Percentiles rank a stretch among this genome's conserved stretches.
These are phyloP conservation scores for Ladona fulva DNA, from an alignment of 1,140 invertebrate genomes.

Conservation along the genomic window DNA sequence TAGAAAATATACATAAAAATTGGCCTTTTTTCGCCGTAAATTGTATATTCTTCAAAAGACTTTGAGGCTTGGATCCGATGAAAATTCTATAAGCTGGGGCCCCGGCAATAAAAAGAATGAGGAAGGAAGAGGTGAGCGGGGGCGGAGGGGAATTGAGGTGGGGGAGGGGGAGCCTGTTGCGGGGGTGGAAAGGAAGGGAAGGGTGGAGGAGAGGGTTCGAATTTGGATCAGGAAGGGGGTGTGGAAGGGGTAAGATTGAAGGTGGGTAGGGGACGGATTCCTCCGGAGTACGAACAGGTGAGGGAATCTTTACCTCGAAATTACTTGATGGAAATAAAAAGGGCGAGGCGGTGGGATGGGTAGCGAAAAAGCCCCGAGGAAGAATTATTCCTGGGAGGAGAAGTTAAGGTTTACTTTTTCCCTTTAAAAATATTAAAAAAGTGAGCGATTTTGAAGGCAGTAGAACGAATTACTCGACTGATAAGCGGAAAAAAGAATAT, in stretches of 20 bases:
- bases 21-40: constrained; percentile 8
- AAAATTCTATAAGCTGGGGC: not conserved
- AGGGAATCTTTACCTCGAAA: too few relatives aligned
- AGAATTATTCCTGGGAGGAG: too few relatives aligned
- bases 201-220: not conserved
- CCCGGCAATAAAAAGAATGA: not conserved
- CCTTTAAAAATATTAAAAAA: too few relatives aligned
- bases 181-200: not conserved
- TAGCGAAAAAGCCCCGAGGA: too few relatives aligned
- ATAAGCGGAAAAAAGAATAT: too few relatives aligned
- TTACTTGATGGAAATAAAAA: too few relatives aligned
- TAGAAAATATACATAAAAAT: constrained; percentile 9
- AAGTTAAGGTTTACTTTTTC: too few relatives aligned
- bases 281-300: too few relatives aligned
- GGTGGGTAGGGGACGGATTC: not conserved
- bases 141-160: not conserved
- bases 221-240: not conserved
- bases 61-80: constrained; percentile 7
- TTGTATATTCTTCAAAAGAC: constrained; percentile 6
- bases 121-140: not conserved
- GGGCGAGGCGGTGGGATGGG: too few relatives aligned
- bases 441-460: too few relatives aligned
- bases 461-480: too few relatives aligned
- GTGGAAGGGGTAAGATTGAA: not conserved
- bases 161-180: not conserved